Base-by-base conservation (phyloP, 2,113 vertebrate genomes). In the Xerus inauris region DNA sequence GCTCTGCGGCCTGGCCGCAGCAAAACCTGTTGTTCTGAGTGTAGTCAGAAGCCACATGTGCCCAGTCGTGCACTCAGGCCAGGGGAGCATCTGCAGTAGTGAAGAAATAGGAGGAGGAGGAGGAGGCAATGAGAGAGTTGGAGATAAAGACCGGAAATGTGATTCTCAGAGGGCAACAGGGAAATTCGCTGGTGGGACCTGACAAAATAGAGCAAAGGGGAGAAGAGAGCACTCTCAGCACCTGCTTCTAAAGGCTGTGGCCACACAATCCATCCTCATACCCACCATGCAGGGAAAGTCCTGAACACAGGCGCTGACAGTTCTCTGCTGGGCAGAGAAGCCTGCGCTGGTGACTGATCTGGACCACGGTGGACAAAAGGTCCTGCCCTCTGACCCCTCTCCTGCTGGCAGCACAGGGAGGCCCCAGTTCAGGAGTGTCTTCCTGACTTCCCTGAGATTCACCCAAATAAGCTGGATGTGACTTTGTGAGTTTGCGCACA, bases 101-200 rank as follows among this genome's bases (percentile, higher is more conserved):
- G 51, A 77, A 72, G 32, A 51, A 76, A 13, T 42, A 16, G 16
- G 26, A 73, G 17, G 38, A 42, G 12, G n/a, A 71, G 7, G 86
- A 75, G 38, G 7, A 84, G 45, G 26, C 32, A 87, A 73, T 49
- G 22, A 94, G 16, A 22, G 73, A 20, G 12, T 17, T 65, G 6
- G n/a, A 71, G 47, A 22, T n/a, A 49, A 77, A 7, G 2, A n/a
- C 0, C 28, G 22, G 42, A 47, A 67, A 79, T 87, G 26, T 40
- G 7, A 14, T 6, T 12, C 20, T 8, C 16, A 17, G 17, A 54
- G 9, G 6, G 59, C 12, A 22, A 35, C 0, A 1, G 40, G 19
- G 30, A 87, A 49, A 62, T 28, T 64, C 64, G 47, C 11, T 8
- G 19, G 24, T 30, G 38, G n/a, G 47, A 38, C 14, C 35, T 35